Conservation (phyloP, 2,888 invertebrate genomes). For the Pristionchus exspectatus region DNA sequence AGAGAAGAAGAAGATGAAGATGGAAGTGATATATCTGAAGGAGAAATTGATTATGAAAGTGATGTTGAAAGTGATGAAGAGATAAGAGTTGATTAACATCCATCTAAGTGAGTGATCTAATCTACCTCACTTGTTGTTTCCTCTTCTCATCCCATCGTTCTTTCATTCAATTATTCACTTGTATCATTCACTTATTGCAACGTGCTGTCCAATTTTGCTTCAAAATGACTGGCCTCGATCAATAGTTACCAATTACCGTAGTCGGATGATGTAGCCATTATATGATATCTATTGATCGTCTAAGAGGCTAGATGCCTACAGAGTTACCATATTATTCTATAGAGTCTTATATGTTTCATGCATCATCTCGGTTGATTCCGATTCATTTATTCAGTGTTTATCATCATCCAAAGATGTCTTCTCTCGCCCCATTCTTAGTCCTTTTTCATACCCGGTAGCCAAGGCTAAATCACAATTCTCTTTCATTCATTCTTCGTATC, state of each 20-base stretch:
- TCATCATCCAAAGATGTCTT: slow-evolving; percentile 15
- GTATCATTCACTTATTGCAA: slow-evolving; percentile 15
- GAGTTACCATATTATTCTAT: neutral
- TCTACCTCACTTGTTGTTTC: neutral
- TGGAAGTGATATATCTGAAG: slow-evolving; percentile 47
- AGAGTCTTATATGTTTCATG: neutral
- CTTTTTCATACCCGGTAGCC: neutral
- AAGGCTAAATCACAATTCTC: neutral
- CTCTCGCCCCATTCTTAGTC: slow-evolving; percentile 1
- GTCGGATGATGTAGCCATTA: slow-evolving; percentile 38
- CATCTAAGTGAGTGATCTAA: neutral
- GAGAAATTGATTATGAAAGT: slow-evolving; percentile 46
- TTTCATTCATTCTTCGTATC: neutral
- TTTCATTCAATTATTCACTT: neutral
- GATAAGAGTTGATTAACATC: neutral
- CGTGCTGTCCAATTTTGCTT: slow-evolving; percentile 21
- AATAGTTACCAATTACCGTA: slow-evolving; percentile 44
- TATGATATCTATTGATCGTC: slow-evolving; percentile 17
- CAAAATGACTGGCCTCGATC: neutral
- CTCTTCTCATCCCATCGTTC: neutral
- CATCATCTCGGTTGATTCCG: slow-evolving; percentile 22
- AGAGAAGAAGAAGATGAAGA: slow-evolving; percentile 30
- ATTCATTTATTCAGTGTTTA: neutral
- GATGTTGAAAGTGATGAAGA: slow-evolving; percentile 39
- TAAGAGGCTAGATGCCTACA: slow-evolving; percentile 33